Base-by-base conservation (phyloP, 2,113 vertebrate species). In the Muscicapa adusta region DNA sequence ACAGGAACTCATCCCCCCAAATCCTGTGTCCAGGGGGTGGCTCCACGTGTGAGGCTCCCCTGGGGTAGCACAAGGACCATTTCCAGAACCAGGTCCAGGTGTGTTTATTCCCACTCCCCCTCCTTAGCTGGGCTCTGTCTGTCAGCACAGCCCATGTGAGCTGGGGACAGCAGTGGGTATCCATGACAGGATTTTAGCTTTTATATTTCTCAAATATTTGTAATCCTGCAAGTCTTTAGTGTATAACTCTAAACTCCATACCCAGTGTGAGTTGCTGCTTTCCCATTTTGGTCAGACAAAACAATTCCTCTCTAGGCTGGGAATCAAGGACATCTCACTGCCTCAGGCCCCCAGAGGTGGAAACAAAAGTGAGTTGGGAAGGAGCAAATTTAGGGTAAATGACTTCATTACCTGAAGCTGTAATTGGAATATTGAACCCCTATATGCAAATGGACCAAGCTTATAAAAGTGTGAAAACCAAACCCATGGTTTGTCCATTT, bases 281-380 rank as follows among this genome's bases (percentile, higher is more conserved):
- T 5, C 26, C 5, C 26, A 31, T 36, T 38, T 31, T 24, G 72
- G 19, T 3, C 43, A 60, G n/a, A 60, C 26, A 74, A 11, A 45
- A 2, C 42, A 75, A 38, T 48, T 75, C 56, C 43, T 60, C 72
- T 48, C 43, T 26, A 48, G 72, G 26, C 42, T 60, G 72, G n/a
- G 1, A 24, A 18, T 10, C 72, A 48, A 60, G 43, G 26, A 48
- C 43, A 4, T 20, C 34, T 75, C 26, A 18, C n/a, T 60, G 72
- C 2, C 72, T 10, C 72, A 47, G 25, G 2, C 6, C 18, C 26
- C 2, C 0, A 58, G n/a, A 36, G 1, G 31, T 47, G 42, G 0
- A 6, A 74, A 24, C 33, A 29, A 24, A 58, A 74, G 25, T 18
- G n/a, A 47, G 8, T 14, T 47, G 42, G 11, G 42, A n/a, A 25